phyloP scores from a whole-genome alignment of 2,888 invertebrate genomes.

The Athalia circularis region DNA sequence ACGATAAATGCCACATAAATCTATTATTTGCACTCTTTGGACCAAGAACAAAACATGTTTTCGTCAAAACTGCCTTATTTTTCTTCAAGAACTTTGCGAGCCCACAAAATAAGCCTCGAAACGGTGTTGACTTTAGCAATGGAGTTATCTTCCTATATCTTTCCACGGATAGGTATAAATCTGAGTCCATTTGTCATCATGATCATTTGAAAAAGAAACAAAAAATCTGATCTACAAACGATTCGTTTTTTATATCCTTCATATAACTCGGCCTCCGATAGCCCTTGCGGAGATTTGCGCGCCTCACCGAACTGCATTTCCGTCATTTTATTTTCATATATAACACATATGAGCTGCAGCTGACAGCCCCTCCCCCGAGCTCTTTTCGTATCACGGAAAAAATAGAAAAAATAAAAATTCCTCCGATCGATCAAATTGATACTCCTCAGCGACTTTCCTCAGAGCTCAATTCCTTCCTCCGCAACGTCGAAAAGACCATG shows the following conservation, averaged over 20 bases:
- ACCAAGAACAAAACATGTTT: constrained; percentile 39
- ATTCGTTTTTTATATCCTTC: constrained; percentile 14
- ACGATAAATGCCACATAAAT: constrained; percentile 35
- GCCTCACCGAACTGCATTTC: too few relatives aligned
- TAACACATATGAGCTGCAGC: not conserved
- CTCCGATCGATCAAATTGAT: not conserved
- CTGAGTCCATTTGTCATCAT: constrained; percentile 33
- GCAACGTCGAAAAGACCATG: not conserved
- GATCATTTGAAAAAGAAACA: not conserved
- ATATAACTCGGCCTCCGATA: not conserved
- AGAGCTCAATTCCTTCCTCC: too few relatives aligned
- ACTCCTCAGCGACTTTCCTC: constrained; percentile 4
- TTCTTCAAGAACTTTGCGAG: constrained; percentile 34
- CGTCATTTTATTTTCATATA: too few relatives aligned
- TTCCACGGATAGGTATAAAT: constrained; percentile 18
- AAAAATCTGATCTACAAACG: not conserved
- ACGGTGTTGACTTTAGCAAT: constrained; percentile 37
- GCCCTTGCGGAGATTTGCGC: too few relatives aligned
- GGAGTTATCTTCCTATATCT: constrained; percentile 8
- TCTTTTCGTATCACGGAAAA: not conserved
- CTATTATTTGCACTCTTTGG: constrained; percentile 14
- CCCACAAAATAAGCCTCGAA: constrained; percentile 34
- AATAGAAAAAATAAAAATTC: not conserved
- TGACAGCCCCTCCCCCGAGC: not conserved
- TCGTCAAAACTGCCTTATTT: constrained; percentile 32